Conservation (phyloP, 2,888 invertebrate species). For the Chymomyza amoena region DNA sequence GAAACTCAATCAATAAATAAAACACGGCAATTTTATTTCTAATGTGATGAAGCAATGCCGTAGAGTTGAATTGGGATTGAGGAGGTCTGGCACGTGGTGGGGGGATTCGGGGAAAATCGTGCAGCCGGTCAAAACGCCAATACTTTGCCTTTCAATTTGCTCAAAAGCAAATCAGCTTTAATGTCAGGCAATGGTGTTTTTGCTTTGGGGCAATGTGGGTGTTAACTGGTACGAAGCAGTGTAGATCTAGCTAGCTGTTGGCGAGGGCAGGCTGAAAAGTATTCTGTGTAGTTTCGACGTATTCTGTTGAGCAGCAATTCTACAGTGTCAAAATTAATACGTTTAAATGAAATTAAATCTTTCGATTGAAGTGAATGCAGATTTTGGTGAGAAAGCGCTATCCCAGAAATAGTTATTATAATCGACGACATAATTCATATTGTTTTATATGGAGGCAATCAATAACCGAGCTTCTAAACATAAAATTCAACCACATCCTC, state of each 20-base stretch:
- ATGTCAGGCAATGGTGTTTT: not conserved
- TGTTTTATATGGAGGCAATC: too few species aligned
- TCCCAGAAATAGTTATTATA: too few species aligned
- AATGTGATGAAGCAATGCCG: conserved; percentile 9
- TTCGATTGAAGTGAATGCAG: too few species aligned
- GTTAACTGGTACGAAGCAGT: not conserved
- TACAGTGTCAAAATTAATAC: too few species aligned
- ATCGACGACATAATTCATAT: too few species aligned
- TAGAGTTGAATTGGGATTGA: not conserved
- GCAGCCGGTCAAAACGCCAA: conserved; percentile 6
- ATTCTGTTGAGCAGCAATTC: too few species aligned
- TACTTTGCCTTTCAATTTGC: conserved; percentile 5
- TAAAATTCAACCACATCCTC: too few species aligned
- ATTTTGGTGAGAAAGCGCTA: too few species aligned
- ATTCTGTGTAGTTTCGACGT: too few species aligned
- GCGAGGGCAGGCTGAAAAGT: not conserved
- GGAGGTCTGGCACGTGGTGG: not conserved
- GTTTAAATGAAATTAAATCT: too few species aligned
- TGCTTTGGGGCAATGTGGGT: not conserved
- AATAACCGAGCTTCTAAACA: too few species aligned
- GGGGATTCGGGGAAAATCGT: conserved; percentile 22
- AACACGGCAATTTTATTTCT: conserved; percentile 29
- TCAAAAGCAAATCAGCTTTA: conserved; percentile 1
- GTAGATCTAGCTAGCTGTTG: not conserved
- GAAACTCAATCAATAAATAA: conserved; percentile 44